These are phyloP conservation scores for Neomonachus schauinslandi DNA, from an alignment of 2,113 vertebrate genomes.

Conservation along the genomic window DNA sequence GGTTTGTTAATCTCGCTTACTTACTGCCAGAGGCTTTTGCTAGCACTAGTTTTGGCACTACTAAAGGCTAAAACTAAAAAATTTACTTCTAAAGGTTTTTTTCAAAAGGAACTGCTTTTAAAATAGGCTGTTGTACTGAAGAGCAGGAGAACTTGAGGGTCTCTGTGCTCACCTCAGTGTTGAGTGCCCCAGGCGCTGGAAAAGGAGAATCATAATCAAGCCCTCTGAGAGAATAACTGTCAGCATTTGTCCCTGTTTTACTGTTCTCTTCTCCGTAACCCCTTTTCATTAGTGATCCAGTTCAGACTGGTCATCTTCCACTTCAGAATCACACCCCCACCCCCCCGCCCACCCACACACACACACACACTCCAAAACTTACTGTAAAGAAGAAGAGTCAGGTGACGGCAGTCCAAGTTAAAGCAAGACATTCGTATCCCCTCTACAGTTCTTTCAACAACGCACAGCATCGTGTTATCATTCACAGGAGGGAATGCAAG, in stretches of 20 bases:
- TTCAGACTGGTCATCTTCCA: not conserved
- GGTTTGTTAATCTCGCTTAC: conserved; percentile 22
- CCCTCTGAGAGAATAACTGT: conserved; percentile 13
- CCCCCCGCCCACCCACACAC: too few relatives aligned
- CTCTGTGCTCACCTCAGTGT: not conserved
- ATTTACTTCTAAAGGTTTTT: not conserved
- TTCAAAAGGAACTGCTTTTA: not conserved
- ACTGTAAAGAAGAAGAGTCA: not conserved
- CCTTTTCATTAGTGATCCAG: not conserved
- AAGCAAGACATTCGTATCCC: not conserved
- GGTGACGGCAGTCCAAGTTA: not conserved
- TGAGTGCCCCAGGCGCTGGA: conserved; percentile 35
- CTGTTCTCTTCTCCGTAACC: conserved; percentile 41
- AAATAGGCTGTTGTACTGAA: not conserved
- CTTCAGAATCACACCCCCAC: not conserved
- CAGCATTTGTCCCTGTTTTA: not conserved
- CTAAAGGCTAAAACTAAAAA: not conserved
- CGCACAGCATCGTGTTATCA: not conserved
- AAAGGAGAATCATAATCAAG: not conserved
- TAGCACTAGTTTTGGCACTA: not conserved
- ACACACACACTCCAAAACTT: not conserved
- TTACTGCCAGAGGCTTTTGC: not conserved
- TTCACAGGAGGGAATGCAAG: not conserved
- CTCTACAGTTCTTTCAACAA: not conserved
- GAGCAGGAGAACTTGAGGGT: not conserved